A percentile compares a stretch with the other conserved stretches of the same genome.
Evolutionary conservation across 2,888 invertebrate genomes (phyloP).

Genomic region (Keiferia lycopersicella): DNA sequence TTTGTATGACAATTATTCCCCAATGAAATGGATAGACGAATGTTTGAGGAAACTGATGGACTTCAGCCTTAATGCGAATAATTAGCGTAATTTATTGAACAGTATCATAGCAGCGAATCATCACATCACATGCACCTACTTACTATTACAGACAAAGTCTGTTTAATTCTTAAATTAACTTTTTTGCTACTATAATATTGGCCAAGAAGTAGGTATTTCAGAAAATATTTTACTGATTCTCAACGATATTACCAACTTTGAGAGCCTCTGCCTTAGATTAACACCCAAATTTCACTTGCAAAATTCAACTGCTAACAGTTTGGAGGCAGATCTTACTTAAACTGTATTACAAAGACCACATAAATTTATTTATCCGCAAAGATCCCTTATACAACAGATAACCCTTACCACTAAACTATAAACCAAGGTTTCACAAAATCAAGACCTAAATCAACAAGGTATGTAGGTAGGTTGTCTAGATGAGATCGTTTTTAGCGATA

Average conservation of each 20-base stretch:
- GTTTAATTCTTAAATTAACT: too few relatives aligned
- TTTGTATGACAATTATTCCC: too few relatives aligned
- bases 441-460: slow-evolving; percentile 1
- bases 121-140: too few relatives aligned
- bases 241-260: neutral
- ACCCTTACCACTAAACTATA: slow-evolving; percentile 29
- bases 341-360: slow-evolving; percentile 69
- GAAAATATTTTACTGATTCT: neutral
- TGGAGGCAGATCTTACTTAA: slow-evolving; percentile 42
- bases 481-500: too few relatives aligned
- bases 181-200: too few relatives aligned
- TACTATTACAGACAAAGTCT: too few relatives aligned
- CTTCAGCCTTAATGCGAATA: too few relatives aligned
- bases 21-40: neutral
- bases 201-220: too few relatives aligned
- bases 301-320: slow-evolving; percentile 46
- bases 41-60: neutral
- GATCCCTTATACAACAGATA: slow-evolving; percentile 68
- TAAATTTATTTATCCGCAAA: slow-evolving; percentile 60
- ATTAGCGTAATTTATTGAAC: too few relatives aligned
- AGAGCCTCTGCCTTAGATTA: slow-evolving; percentile 53
- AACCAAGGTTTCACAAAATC: slow-evolving; percentile 2
- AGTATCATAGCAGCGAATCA: neutral
- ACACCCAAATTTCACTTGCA: slow-evolving; percentile 57
- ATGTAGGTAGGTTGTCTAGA: too few relatives aligned